Base-by-base conservation (phyloP, 2,888 invertebrate species). In the Cephus pulcher region DNA sequence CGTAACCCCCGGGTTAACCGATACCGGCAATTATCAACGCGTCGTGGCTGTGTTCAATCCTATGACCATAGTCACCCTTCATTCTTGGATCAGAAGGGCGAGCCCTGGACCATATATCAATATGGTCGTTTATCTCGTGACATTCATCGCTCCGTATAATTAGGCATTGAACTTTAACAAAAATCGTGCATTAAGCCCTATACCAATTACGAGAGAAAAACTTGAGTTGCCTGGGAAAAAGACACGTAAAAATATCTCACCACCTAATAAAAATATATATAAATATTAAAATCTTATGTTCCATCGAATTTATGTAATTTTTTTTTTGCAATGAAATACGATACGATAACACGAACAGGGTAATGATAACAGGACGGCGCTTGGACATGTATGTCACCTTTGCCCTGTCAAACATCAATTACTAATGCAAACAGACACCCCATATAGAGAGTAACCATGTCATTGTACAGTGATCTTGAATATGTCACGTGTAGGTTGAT, bases 11-110 rank as follows among this genome's bases (percentile, higher is more conserved):
- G 88, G 91, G 91, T 90, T 91, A 91, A 91, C 91, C 91, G 91
- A 91, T 91, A 91, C 90, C 90, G 90, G 90, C 91, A 91, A 91
- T 91, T 91, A 91, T 90, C 90, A 91, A 91, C 91, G 91, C 91
- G 90, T 86, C 87, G 84, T 85, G 86, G 86, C 86, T 88, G 87
- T 34, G 71, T 56, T 56, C 56, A 23, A 56, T 56, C 23, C 56
- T 56, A 56, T 23, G 6, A 32, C 71, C 12, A 30, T 71, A 34
- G 32, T 32, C 71, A 33, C 71, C 71, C 71, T 71, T 71, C 32
- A 2, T 81, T 81, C 73, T 76, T 78, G 78, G 68, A 78, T 73
- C 79, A 81, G 80, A 79, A 78, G 81, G 83, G 82, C 71, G 81
- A 78, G 77, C 81, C 74, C 75, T 75, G 79, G 80, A 78, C 81